Evolutionary conservation across 2,888 invertebrate genomes (phyloP).

Genomic region (Spicauda simplicius): DNA sequence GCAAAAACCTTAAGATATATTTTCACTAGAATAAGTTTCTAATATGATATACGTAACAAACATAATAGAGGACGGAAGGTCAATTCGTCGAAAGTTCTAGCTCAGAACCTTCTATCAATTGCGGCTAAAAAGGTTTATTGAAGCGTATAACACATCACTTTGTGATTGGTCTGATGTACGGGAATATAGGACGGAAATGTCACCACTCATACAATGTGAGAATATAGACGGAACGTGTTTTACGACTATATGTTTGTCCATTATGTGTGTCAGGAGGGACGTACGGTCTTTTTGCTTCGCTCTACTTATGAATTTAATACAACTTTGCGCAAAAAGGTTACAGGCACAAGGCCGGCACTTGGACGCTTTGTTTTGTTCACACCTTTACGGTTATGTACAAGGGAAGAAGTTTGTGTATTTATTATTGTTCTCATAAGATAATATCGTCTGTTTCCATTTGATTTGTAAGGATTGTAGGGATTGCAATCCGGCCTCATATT

Average conservation of each 20-base stretch:
- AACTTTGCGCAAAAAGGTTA: conserved; percentile 30
- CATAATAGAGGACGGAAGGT: no score
- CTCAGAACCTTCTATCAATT: no score
- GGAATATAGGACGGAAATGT: neutral
- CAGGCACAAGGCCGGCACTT: conserved; percentile 21
- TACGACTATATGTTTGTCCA: neutral
- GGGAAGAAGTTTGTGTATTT: conserved; percentile 20
- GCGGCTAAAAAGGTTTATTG: no score
- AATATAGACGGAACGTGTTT: neutral
- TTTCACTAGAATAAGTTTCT: no score
- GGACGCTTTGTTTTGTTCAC: conserved; percentile 13
- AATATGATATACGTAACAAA: no score
- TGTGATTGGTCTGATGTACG: neutral
- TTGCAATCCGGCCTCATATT: no score
- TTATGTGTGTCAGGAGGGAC: conserved; percentile 12
- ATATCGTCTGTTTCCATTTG: conserved; percentile 2
- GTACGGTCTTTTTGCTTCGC: conserved; percentile 12
- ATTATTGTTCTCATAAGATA: conserved; percentile 10
- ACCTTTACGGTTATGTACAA: conserved; percentile 24
- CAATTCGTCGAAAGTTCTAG: no score
- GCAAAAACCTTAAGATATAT: no score
- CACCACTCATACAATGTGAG: neutral
- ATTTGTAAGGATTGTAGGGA: neutral
- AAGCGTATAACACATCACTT: neutral
- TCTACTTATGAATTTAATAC: conserved; percentile 35